Evolutionary conservation across 2,888 invertebrate genomes (phyloP), one percentile per base, ranked within the genome.

Genomic region (Spicauda simplicius): DNA sequence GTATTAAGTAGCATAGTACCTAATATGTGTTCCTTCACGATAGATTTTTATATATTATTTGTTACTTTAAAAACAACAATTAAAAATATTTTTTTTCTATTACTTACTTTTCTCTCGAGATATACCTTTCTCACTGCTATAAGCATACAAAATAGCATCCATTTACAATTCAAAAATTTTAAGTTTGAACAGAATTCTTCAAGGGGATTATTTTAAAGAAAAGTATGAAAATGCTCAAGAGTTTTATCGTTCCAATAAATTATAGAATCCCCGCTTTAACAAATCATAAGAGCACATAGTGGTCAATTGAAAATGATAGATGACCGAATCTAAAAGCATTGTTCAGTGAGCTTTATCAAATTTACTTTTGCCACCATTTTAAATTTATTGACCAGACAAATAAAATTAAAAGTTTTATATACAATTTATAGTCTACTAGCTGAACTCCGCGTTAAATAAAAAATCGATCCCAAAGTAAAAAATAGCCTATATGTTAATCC

Each of bases 221-320:
- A 60, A 50, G 25, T 50, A 60, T 50, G 50, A 60, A 60, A 60
- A 60, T 50, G 25, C 37, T 61, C 2, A 50, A 52, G 53, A 53
- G 53, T 61, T 61, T 60, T 60, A 61, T 53, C 19, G 53, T 37
- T 53, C n/a, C 19, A 61, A 61, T 61, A 61, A 53, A 53, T 61
- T 61, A 37, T 50, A 25, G 60, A 37, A 61, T 61, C 61, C 19
- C 14, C 53, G 53, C 52, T 33, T 61, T 61, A 33, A 53, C 61
- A 61, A 61, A 61, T 61, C 52, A 53, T 53, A 19, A 61, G 37
- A 61, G 37, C 61, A 20, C 61, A 61, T 61, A 53, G 61, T 53
- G 53, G 61, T 61, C 61, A 53, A 52, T 37, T 33, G 37, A 60
- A 53, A 61, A 41, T 53, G 53, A 61, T n/a, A 61, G 52, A 61